Evolutionary conservation across 1,140 invertebrate species (phyloP).

Genomic region (Mamestra configurata): DNA sequence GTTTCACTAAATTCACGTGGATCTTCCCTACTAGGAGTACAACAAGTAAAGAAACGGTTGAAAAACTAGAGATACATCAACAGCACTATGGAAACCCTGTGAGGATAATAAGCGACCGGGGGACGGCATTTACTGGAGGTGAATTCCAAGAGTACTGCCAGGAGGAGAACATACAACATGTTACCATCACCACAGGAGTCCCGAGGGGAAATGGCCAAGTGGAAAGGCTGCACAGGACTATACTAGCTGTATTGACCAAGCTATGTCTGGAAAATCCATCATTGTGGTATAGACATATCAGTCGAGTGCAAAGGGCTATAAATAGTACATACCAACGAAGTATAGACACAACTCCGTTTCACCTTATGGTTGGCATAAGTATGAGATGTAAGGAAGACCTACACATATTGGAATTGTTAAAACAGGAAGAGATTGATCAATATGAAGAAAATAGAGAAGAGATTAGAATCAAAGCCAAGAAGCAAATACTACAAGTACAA

Average conservation of each 20-base stretch:
- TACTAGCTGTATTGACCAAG: conserved; percentile 20
- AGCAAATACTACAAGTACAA: no score
- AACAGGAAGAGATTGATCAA: no score
- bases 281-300: no score
- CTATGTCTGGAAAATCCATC: no score
- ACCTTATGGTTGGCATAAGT: no score
- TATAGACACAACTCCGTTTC: no score
- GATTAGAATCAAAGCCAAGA: no score
- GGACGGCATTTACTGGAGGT: conserved; percentile 36
- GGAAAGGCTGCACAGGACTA: conserved; percentile 9
- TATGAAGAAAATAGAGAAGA: no score
- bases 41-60: not conserved
- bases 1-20: conserved; percentile 44
- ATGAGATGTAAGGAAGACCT: no score
- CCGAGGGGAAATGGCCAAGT: conserved; percentile 37
- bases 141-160: conserved; percentile 39
- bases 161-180: not conserved
- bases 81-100: conserved; percentile 18
- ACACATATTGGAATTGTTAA: no score
- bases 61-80: conserved; percentile 28
- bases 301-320: no score
- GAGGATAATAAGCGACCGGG: conserved; percentile 23
- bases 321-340: no score
- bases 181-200: conserved; percentile 5
- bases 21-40: conserved; percentile 29